Evolutionary conservation across 2,113 vertebrate species (phyloP).

Genomic region (Myotis yumanensis): DNA sequence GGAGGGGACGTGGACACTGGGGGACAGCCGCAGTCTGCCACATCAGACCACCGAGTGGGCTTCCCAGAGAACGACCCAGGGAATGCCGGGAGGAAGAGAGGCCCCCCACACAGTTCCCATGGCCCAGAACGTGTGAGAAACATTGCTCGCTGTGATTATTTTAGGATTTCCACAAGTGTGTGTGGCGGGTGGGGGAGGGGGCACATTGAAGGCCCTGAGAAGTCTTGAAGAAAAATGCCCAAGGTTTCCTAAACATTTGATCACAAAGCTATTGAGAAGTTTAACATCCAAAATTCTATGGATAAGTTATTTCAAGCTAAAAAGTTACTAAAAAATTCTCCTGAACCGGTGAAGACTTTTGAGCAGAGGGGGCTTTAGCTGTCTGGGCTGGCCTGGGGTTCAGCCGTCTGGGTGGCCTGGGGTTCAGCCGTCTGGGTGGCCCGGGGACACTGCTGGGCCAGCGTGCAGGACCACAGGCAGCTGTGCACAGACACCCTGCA

Average conservation of each 20-base stretch:
- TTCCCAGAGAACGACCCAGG: background rate
- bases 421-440: too few relatives aligned
- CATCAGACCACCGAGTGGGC: background rate
- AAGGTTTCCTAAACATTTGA: background rate
- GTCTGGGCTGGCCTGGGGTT: rapidly evolving
- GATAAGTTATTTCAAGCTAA: background rate
- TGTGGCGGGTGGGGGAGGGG: background rate
- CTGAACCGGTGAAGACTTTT: background rate
- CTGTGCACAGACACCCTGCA: background rate
- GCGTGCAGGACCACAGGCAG: background rate
- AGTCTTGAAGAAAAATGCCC: background rate
- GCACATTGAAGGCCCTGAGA: background rate
- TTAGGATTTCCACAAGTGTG: background rate
- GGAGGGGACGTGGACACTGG: background rate
- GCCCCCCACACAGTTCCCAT: background rate
- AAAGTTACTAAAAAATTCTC: background rate
- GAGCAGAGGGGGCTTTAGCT: background rate
- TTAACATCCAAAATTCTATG: background rate
- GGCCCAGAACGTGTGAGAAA: background rate
- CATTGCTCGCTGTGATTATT: background rate
- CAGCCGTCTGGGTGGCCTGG: too few relatives aligned
- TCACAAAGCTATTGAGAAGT: background rate
- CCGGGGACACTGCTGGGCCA: rapidly evolving
- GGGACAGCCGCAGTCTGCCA: background rate
- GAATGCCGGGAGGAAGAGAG: background rate